A percentile compares a stretch with the other conserved stretches of the same genome.
Conservation (phyloP, 92 coral and sea anemone species). For the Porites divaricata region DNA sequence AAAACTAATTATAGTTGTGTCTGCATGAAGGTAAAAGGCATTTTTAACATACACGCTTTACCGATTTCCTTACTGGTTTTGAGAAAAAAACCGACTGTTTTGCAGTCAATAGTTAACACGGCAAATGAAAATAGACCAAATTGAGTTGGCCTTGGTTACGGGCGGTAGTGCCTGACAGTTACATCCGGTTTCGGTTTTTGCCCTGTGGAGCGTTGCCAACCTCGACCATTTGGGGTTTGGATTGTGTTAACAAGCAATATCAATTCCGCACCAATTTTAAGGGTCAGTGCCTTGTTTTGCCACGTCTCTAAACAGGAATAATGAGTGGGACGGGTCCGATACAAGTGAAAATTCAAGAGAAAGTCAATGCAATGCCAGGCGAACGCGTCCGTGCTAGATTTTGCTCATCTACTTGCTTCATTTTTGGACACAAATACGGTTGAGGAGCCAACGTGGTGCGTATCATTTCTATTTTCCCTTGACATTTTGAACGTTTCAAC, state of each 20-base stretch:
- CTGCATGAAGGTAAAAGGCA: background rate
- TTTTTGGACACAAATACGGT: background rate
- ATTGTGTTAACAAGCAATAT: constrained; percentile 1
- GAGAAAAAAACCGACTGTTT: too few relatives aligned
- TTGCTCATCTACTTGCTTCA: background rate
- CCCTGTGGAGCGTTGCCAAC: constrained; percentile 6
- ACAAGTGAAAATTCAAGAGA: too few relatives aligned
- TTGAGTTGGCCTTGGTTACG: constrained; percentile 4
- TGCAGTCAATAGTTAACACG: too few relatives aligned
- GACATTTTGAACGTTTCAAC: too few relatives aligned
- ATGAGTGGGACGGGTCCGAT: constrained; percentile 8
- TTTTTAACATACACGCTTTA: too few relatives aligned
- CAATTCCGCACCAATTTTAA: constrained; percentile 10
- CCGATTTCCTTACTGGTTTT: too few relatives aligned
- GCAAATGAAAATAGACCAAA: constrained; percentile 1
- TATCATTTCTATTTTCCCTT: too few relatives aligned
- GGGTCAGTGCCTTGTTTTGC: background rate
- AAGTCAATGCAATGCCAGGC: too few relatives aligned
- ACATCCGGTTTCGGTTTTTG: constrained; percentile 5
- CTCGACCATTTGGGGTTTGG: background rate
- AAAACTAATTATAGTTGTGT: constrained; percentile 5
- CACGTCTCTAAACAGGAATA: background rate
- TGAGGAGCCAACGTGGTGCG: background rate
- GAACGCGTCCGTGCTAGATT: too few relatives aligned
- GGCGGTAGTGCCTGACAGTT: background rate